Percentiles rank a stretch among this genome's conserved stretches.
Conservation (phyloP, 2,113 vertebrate species). For the Struthio camelus region DNA sequence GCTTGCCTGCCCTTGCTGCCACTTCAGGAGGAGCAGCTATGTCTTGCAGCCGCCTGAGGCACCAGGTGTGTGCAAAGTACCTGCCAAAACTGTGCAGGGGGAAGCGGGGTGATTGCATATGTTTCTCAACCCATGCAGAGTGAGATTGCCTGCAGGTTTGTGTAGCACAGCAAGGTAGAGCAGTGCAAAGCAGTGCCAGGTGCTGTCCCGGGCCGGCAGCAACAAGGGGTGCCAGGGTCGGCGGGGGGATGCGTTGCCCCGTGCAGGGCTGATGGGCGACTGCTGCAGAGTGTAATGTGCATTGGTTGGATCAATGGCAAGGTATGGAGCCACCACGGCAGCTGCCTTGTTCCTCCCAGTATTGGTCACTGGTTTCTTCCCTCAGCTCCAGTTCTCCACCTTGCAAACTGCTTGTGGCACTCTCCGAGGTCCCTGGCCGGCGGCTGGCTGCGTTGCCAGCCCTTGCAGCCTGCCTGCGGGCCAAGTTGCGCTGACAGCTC, state of each 20-base stretch:
- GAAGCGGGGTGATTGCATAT: neutral
- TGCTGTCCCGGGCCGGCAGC: neutral
- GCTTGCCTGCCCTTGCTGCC: neutral
- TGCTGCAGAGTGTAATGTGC: neutral
- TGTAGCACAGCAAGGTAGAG: neutral
- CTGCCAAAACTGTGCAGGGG: slow-evolving; percentile 6
- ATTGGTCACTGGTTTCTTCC: neutral
- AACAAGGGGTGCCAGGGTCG: neutral
- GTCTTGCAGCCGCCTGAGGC: slow-evolving; percentile 7
- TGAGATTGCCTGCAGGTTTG: slow-evolving; percentile 6
- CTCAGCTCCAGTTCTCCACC: neutral
- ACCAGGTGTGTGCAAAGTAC: neutral
- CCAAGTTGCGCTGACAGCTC: neutral
- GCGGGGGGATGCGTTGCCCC: neutral
- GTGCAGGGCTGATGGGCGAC: slow-evolving; percentile 18
- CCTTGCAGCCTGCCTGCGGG: neutral
- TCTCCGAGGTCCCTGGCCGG: neutral
- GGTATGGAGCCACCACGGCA: neutral
- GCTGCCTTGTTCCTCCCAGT: neutral
- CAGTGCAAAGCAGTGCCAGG: neutral
- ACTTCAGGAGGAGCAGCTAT: neutral
- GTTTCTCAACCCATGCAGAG: slow-evolving; percentile 18
- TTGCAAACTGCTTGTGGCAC: neutral
- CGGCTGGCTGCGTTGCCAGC: no score
- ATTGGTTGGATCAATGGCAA: neutral